phyloP scores from a whole-genome alignment of 1,140 invertebrate genomes.

The Brachionus rubens region DNA sequence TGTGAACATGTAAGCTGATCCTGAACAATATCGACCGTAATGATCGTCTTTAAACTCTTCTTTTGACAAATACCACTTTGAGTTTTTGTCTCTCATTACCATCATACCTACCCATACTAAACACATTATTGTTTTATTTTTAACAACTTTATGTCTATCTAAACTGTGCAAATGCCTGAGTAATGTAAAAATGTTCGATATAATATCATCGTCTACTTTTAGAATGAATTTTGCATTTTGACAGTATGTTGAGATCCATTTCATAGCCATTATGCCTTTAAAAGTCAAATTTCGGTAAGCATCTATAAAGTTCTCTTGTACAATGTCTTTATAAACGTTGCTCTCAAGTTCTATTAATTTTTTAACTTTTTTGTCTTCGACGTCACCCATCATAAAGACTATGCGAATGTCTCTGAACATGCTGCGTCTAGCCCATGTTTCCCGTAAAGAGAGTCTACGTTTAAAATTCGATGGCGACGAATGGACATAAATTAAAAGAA shows the following conservation, averaged over 20 bases:
- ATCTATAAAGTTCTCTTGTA: slow-evolving; percentile 66
- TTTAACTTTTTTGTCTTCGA: slow-evolving; percentile 53
- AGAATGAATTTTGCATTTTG: slow-evolving; percentile 68
- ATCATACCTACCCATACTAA: slow-evolving; percentile 54
- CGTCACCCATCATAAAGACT: slow-evolving; percentile 50
- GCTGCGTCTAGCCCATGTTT: slow-evolving; percentile 47
- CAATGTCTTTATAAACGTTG: slow-evolving; percentile 57
- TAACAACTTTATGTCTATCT: not conserved
- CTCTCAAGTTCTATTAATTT: slow-evolving; percentile 66
- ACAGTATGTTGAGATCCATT: slow-evolving; percentile 70
- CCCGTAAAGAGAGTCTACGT: slow-evolving; percentile 47
- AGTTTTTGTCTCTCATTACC: slow-evolving; percentile 56
- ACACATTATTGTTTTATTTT: slow-evolving; percentile 52
- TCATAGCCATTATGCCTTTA: slow-evolving; percentile 79
- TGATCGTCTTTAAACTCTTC: slow-evolving; percentile 56
- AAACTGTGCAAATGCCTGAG: slow-evolving; percentile 7
- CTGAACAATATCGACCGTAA: slow-evolving; percentile 61
- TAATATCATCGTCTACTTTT: slow-evolving; percentile 69
- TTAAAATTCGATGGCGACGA: slow-evolving; percentile 48
- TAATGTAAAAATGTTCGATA: slow-evolving; percentile 48
- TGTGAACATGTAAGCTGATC: slow-evolving; percentile 52
- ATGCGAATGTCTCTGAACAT: slow-evolving; percentile 47
- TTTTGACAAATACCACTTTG: slow-evolving; percentile 60
- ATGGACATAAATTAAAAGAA: slow-evolving; percentile 48
- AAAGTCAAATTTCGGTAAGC: slow-evolving; percentile 79